Evolutionary conservation across 2,888 invertebrate species (phyloP), one percentile per base, ranked within the genome.

Genomic region (Alviniconcha strummeri): DNA sequence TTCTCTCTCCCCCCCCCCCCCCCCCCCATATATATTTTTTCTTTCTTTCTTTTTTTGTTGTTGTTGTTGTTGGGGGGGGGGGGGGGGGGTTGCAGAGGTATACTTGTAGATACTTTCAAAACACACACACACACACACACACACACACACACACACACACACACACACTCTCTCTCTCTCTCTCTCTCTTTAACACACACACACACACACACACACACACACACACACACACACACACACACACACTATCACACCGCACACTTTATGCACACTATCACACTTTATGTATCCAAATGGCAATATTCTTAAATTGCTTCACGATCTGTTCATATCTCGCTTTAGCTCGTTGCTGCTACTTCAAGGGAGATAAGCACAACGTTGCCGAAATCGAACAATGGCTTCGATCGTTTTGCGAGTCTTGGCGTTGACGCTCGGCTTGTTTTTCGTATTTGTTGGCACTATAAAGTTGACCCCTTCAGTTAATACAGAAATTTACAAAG

Each of bases 401-500:
- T 90, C 90, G 15, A 89, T 98, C 91, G 98, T 98, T 89, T 94
- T 98, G 87, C 97, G 96, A 94, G 97, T 98, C 93, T 95, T 98
- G 91, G 98, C 98, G 81, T 95, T 98, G 91, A 96, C 98, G 82
- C 95, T 98, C 93, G 98, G 98, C 86, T 95, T 98, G 91, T 98
- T 98, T 95, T 98, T 98, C 94, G 96, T 98, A 92, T 98, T 98
- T 94, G 97, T 98, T 88, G 98, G 98, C 85, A 96, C 97, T 85
- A 96, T 98, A 92, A 98, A 98, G 95, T 94, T 98, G 87, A 97
- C 98, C 87, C 97, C 98, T 88, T 96, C 96, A 91, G 96, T 98
- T 89, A 98, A 97, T 91, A 97, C 97, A 95, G 98, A 98, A 94
- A 95, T 98, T 87, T 98, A 98, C 94, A 98, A 97, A 95, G 98